Evolutionary conservation across 2,888 invertebrate species (phyloP).

Genomic region (Nasonovia ribisnigri): DNA sequence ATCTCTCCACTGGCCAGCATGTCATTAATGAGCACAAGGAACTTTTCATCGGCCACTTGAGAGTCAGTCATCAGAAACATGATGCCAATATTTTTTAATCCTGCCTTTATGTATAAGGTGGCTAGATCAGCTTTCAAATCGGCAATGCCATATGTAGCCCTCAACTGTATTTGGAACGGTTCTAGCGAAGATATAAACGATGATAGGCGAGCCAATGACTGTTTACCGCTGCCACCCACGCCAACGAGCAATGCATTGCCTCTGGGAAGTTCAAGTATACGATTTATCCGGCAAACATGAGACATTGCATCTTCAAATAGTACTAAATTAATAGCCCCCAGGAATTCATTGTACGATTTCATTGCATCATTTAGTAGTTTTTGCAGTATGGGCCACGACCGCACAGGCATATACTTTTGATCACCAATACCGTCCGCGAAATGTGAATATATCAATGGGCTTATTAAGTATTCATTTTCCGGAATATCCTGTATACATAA

Average conservation of each 20-base stretch:
- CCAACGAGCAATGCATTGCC: slow-evolving; percentile 94
- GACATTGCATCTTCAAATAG: slow-evolving; percentile 96
- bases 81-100: slow-evolving; percentile 85
- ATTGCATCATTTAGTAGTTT: slow-evolving; percentile 85
- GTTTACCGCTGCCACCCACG: slow-evolving; percentile 95
- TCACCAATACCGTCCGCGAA: slow-evolving; percentile 93
- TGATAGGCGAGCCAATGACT: slow-evolving; percentile 88
- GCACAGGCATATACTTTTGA: slow-evolving; percentile 88
- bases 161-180: slow-evolving; percentile 93
- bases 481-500: slow-evolving; percentile 75
- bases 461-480: slow-evolving; percentile 79
- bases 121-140: slow-evolving; percentile 82
- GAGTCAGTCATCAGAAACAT: slow-evolving; percentile 95
- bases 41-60: slow-evolving; percentile 91
- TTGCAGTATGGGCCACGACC: slow-evolving; percentile 79
- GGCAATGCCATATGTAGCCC: slow-evolving; percentile 86
- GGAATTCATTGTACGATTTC: slow-evolving; percentile 87
- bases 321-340: slow-evolving; percentile 92
- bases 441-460: slow-evolving; percentile 91
- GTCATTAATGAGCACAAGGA: slow-evolving; percentile 93
- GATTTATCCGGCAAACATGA: slow-evolving; percentile 92
- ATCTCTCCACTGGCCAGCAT: slow-evolving; percentile 95
- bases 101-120: slow-evolving; percentile 86
- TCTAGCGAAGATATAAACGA: slow-evolving; percentile 92
- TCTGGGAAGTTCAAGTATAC: slow-evolving; percentile 91